phyloP scores from a whole-genome alignment of 2,797 vertebrate species.

The Cynopterus sphinx region DNA sequence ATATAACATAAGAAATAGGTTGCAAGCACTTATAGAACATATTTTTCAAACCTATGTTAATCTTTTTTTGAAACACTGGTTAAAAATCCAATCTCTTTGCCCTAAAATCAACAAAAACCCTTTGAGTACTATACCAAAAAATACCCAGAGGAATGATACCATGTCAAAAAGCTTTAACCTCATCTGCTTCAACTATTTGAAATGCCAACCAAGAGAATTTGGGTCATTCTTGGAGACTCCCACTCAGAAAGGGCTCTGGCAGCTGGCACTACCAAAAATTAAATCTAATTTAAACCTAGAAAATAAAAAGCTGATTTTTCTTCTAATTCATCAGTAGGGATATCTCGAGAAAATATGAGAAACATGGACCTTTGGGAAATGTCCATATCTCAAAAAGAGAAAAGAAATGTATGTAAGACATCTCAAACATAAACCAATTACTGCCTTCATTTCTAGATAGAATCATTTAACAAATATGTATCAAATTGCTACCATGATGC shows the following conservation, averaged over 20 bases:
- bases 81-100: constrained; percentile 44
- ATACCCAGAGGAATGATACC: not conserved
- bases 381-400: not conserved
- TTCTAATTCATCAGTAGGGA: constrained; percentile 1
- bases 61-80: not conserved
- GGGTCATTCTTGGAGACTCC: not conserved
- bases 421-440: not conserved
- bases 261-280: constrained; percentile 27
- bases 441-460: not conserved
- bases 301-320: constrained; percentile 37
- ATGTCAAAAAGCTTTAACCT: constrained; percentile 41
- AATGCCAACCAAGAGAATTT: constrained; percentile 31
- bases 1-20: constrained; percentile 2
- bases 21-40: not conserved
- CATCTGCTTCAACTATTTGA: constrained; percentile 23
- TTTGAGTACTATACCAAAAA: constrained; percentile 6
- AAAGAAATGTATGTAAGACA: not conserved
- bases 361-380: not conserved
- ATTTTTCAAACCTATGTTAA: constrained; percentile 6
- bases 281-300: constrained; percentile 50
- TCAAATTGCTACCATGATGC: not conserved
- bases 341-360: constrained; percentile 31
- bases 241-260: not conserved
- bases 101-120: not conserved
- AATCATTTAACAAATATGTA: not conserved